A percentile compares a stretch with the other conserved stretches of the same genome.
These are phyloP conservation scores for Cecidostiba fungosa DNA, from an alignment of 2,888 invertebrate species.

Conservation along the genomic window DNA sequence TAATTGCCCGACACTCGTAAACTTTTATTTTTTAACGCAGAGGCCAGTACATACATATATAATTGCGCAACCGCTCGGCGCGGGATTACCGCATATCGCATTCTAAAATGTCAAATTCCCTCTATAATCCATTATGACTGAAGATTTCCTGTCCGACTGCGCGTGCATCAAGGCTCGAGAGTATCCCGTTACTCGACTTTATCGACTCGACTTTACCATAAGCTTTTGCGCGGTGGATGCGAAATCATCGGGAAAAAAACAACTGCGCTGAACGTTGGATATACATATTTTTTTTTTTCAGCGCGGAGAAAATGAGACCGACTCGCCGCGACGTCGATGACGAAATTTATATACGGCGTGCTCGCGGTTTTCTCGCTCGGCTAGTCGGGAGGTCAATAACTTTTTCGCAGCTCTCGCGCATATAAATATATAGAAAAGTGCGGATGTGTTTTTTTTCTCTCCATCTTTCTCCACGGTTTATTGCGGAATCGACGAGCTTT, in stretches of 20 bases:
- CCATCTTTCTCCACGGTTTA: background rate
- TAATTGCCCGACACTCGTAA: background rate
- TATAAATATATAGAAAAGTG: conserved; percentile 39
- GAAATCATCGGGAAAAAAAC: conserved; percentile 18
- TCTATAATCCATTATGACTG: background rate
- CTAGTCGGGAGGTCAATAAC: conserved; percentile 56
- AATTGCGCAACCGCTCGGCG: background rate
- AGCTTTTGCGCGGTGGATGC: background rate
- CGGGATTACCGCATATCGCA: background rate
- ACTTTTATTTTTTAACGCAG: background rate
- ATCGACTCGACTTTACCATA: too few relatives aligned
- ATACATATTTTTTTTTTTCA: conserved; percentile 7
- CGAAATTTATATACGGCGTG: conserved; percentile 45
- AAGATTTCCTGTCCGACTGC: background rate
- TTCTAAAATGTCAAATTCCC: background rate
- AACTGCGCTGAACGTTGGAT: conserved; percentile 3
- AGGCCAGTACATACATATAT: too few relatives aligned
- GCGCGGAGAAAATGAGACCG: conserved; percentile 25
- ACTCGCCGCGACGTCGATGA: conserved; percentile 10
- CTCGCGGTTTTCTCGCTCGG: conserved; percentile 50
- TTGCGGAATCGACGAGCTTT: background rate
- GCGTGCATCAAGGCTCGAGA: background rate
- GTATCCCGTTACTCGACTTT: conserved; percentile 15
- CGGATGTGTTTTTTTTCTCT: conserved; percentile 45
- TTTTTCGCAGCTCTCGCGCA: conserved; percentile 41